phyloP scores from a whole-genome alignment of 2,113 vertebrate genomes.

The Phaethon lepturus region DNA sequence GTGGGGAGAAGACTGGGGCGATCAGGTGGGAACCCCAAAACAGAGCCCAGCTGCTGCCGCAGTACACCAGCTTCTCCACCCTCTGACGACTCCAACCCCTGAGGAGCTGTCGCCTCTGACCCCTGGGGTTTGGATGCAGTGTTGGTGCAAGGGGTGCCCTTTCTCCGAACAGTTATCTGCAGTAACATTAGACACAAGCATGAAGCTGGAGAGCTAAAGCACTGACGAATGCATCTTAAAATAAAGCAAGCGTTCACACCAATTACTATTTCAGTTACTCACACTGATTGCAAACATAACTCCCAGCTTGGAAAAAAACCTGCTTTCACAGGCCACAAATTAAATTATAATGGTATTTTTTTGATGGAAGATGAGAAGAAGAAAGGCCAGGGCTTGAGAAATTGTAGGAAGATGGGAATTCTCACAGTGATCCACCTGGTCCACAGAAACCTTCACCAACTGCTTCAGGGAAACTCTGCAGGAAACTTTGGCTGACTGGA shows the following conservation, averaged over 20 bases:
- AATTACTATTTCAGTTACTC: constrained; percentile 49
- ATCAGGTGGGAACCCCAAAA: not conserved
- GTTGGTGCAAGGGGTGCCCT: not conserved
- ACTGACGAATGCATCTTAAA: constrained; percentile 62
- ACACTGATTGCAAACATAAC: not conserved
- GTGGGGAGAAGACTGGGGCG: rapidly evolving
- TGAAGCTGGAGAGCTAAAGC: constrained; percentile 1
- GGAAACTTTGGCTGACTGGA: not conserved
- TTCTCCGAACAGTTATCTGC: not conserved
- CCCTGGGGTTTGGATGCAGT: rapidly evolving
- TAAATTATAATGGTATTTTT: not conserved
- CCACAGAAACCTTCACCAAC: not conserved
- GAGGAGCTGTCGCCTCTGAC: not conserved
- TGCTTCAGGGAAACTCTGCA: not conserved
- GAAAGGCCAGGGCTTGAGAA: not conserved
- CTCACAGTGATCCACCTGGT: rapidly evolving
- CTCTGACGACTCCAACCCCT: rapidly evolving
- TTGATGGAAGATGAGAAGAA: not conserved
- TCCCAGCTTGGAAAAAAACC: not conserved
- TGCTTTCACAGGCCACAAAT: not conserved
- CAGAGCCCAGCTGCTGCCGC: not conserved
- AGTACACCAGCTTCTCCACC: not conserved
- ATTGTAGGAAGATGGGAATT: not conserved
- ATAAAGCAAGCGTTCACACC: constrained; percentile 48
- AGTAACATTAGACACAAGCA: constrained; percentile 36